phyloP scores from a whole-genome alignment of 2,888 invertebrate genomes.

The Lymantria dispar region DNA sequence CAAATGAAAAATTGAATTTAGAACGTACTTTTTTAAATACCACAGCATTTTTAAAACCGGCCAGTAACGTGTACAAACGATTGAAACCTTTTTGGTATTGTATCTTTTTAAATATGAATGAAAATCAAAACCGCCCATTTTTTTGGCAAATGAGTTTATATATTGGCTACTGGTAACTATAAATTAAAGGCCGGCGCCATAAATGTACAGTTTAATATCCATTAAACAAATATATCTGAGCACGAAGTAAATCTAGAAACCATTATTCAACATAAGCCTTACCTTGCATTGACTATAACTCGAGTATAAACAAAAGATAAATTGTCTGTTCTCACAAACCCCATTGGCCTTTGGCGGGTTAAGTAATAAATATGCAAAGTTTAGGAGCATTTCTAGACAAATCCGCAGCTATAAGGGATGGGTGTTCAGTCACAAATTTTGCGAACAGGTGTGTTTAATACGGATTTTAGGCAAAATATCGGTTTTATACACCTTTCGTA shows the following conservation, averaged over 20 bases:
- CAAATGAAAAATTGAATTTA: too few species aligned
- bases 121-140: too few species aligned
- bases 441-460: conserved; percentile 65
- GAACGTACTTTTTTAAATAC: too few species aligned
- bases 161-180: neutral
- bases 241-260: conserved; percentile 37
- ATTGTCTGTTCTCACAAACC: conserved; percentile 42
- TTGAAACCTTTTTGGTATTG: too few species aligned
- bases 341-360: conserved; percentile 47
- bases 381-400: conserved; percentile 65
- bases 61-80: too few species aligned
- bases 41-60: too few species aligned
- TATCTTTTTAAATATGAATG: too few species aligned
- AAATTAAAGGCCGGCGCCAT: conserved; percentile 26
- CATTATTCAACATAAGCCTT: conserved; percentile 46
- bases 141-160: too few species aligned
- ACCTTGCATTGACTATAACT: conserved; percentile 42
- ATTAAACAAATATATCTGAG: conserved; percentile 35
- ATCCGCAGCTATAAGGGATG: conserved; percentile 62
- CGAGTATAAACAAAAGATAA: conserved; percentile 42
- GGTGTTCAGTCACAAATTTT: conserved; percentile 56
- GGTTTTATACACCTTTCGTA: conserved; percentile 36
- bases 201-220: conserved; percentile 34
- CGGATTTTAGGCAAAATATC: conserved; percentile 63
- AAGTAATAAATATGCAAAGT: conserved; percentile 73